A percentile compares a stretch with the other conserved stretches of the same genome.
Evolutionary conservation across 2,888 invertebrate species (phyloP).

Genomic region (Mimumesa dahlbomi): DNA sequence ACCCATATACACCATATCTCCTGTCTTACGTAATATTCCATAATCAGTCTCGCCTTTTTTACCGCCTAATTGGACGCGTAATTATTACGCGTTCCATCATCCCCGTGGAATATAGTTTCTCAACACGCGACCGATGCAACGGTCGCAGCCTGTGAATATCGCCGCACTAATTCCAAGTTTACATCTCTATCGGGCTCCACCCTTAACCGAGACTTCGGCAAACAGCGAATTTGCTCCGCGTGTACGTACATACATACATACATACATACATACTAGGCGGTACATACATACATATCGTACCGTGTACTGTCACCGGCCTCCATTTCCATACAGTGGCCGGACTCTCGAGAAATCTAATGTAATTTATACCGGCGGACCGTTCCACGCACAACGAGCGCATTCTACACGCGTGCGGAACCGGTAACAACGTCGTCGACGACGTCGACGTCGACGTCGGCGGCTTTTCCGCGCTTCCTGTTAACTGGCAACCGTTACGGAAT

Average conservation of each 20-base stretch:
- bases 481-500: no score
- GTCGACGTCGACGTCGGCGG: neutral
- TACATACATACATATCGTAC: no score
- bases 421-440: neutral
- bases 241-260: slow-evolving; percentile 18
- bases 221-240: slow-evolving; percentile 44
- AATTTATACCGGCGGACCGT: slow-evolving; percentile 20
- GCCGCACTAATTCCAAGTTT: slow-evolving; percentile 60
- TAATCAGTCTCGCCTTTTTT: no score
- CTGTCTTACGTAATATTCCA: no score
- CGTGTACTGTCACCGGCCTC: slow-evolving; percentile 27
- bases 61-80: no score
- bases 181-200: slow-evolving; percentile 60
- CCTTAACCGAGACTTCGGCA: slow-evolving; percentile 23
- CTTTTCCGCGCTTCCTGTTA: slow-evolving; percentile 3
- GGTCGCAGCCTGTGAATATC: slow-evolving; percentile 38
- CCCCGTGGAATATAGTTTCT: no score
- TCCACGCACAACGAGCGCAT: neutral
- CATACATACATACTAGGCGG: no score
- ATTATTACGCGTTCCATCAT: no score
- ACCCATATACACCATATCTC: no score
- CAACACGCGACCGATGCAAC: no score
- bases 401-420: neutral
- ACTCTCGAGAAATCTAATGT: slow-evolving; percentile 33
- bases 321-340: slow-evolving; percentile 28